Evolutionary conservation across 2,888 invertebrate species (phyloP), one percentile per base, ranked within the genome.

Genomic region (Aleiodes alternator): DNA sequence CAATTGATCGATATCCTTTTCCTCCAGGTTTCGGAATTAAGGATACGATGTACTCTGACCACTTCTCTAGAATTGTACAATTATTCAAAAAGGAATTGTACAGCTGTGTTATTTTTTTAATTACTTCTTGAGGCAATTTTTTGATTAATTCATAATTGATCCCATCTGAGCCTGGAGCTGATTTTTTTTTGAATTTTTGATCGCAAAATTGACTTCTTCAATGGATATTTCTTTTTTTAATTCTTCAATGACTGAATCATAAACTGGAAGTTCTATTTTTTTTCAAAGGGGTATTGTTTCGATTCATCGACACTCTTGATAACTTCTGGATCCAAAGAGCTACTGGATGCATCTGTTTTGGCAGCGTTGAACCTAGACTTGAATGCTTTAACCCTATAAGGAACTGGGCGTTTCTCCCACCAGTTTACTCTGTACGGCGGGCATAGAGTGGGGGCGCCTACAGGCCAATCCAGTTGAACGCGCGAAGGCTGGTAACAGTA

Each of bases 21-120:
- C 69, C 70, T 0, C 53, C 53, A 6, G 75, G 69, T 51, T 75
- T 75, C 6, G 75, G 75, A 16, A 75, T 48, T 0, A 75, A n/a
- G 5, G 29, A 38, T 11, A 75, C 53, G 0, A 43, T 3, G 59
- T 53, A 75, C 5, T 75, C 34, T 5, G 48, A 16, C 75, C 75
- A 70, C 7, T 29, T 12, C 0, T 59, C 61, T 0, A 70, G 75
- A 16, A 70, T 14, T 0, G 23, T 31, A 11, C 51, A 53, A 1
- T 38, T 12, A 0, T 53, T 5, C 8, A 64, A 53, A 5, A 64
- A 14, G 0, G 48, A 7, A 14, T 72, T 59, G 29, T 12, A 57
- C 2, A 23, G 1, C 29, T 5, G 1, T 29, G 31, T 57, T 5
- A 57, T 29, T n/a, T 9, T 3, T 11, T 57, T 31, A 29, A 57